A percentile compares a stretch with the other conserved stretches of the same genome.
These are phyloP conservation scores for Thumatha senex DNA, from an alignment of 2,888 invertebrate genomes.

Conservation along the genomic window DNA sequence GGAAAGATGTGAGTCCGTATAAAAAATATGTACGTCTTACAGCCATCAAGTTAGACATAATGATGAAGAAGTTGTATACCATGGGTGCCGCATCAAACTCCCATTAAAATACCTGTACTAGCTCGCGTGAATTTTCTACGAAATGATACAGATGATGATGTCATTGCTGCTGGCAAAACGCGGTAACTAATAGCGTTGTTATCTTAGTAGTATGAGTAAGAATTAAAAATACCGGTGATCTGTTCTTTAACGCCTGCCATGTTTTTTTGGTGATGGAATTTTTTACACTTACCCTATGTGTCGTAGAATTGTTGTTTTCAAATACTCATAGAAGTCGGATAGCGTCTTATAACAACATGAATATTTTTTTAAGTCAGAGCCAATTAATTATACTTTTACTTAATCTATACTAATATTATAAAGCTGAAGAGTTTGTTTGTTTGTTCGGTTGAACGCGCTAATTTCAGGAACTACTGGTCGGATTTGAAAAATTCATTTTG, in stretches of 20 bases:
- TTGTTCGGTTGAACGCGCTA: too few relatives aligned
- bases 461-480: too few relatives aligned
- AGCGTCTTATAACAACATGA: too few relatives aligned
- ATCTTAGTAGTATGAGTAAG: constrained; percentile 14
- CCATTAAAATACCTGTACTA: constrained; percentile 63
- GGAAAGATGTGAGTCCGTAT: constrained; percentile 33
- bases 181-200: constrained; percentile 15
- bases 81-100: constrained; percentile 61
- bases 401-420: too few relatives aligned
- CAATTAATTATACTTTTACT: too few relatives aligned
- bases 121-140: constrained; percentile 37
- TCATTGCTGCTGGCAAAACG: constrained; percentile 33
- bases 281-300: too few relatives aligned
- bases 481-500: too few relatives aligned
- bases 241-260: neutral
- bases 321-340: too few relatives aligned
- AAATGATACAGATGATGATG: constrained; percentile 47
- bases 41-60: constrained; percentile 39
- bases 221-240: constrained; percentile 10
- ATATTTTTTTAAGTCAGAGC: too few relatives aligned
- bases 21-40: constrained; percentile 25
- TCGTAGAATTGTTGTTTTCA: too few relatives aligned
- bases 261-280: too few relatives aligned
- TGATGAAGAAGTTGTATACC: constrained; percentile 39
- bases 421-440: too few relatives aligned